Conservation (phyloP, 2,888 invertebrate genomes). For the Antheraea assamensis region DNA sequence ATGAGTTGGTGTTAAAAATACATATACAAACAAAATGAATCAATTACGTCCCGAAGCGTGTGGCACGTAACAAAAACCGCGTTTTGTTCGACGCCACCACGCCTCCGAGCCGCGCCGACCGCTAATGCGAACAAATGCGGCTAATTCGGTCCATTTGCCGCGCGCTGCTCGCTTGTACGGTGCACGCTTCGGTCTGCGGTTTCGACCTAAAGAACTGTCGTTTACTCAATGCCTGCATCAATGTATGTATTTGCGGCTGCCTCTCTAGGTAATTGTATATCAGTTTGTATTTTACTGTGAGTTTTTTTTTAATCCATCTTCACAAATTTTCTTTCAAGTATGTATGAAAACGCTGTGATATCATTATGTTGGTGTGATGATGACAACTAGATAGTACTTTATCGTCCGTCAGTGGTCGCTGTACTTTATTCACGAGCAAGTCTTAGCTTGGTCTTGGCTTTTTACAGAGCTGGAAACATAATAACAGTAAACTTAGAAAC, state of each 20-base stretch:
- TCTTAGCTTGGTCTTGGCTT: no score
- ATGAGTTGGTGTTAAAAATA: background rate
- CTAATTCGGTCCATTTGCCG: slow-evolving; percentile 34
- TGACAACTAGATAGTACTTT: no score
- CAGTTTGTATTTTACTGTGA: background rate
- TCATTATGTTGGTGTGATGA: no score
- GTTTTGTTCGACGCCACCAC: slow-evolving; percentile 13
- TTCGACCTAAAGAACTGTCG: slow-evolving; percentile 17
- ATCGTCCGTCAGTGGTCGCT: no score
- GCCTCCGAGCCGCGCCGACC: slow-evolving; percentile 14
- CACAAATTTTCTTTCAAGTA: no score
- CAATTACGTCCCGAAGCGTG: slow-evolving; percentile 29
- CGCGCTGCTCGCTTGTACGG: slow-evolving; percentile 17
- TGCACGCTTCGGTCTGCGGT: slow-evolving; percentile 22
- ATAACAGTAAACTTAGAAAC: no score
- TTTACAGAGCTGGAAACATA: no score
- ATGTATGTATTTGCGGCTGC: slow-evolving; percentile 6
- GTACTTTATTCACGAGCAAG: no score
- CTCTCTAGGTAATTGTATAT: background rate
- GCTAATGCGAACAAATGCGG: slow-evolving; percentile 31
- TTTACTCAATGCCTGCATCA: background rate
- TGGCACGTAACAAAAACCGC: slow-evolving; percentile 29
- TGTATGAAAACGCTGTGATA: no score
- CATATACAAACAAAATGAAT: slow-evolving; percentile 29
- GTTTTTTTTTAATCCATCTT: background rate